A percentile compares a stretch with the other conserved stretches of the same genome.
phyloP scores from a whole-genome alignment of 2,113 vertebrate genomes.

The Cranoglanis bouderius region DNA sequence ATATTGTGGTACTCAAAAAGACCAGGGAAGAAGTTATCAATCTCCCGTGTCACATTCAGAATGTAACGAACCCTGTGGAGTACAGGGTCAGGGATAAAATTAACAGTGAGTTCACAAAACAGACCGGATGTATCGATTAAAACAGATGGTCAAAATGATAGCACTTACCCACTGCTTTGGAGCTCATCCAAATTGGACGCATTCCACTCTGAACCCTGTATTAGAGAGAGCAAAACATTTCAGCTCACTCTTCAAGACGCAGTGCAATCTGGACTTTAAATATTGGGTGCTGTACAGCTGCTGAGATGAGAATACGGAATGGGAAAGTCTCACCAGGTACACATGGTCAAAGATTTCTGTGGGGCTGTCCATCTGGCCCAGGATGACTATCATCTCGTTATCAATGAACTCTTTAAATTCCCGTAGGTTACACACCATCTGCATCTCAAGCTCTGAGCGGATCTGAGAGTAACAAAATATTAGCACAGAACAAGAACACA shows the following conservation, averaged over 20 bases:
- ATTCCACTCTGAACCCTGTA: constrained; percentile 96
- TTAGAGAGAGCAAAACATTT: constrained; percentile 50
- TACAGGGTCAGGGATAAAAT: constrained; percentile 7
- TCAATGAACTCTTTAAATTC: constrained; percentile 99
- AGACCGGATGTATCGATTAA: constrained; percentile 17
- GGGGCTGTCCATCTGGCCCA: constrained; percentile 98
- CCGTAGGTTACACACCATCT: constrained; percentile 95
- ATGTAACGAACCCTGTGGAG: constrained; percentile 86
- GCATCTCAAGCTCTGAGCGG: constrained; percentile 95
- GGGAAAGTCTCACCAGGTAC: constrained; percentile 85
- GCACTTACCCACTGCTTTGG: constrained; percentile 92
- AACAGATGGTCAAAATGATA: not conserved
- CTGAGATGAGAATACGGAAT: not conserved
- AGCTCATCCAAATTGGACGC: constrained; percentile 97
- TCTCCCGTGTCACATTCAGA: constrained; percentile 95
- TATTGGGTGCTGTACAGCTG: not conserved
- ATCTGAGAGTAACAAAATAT: constrained; percentile 75
- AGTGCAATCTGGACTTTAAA: not conserved
- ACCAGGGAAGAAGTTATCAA: constrained; percentile 98
- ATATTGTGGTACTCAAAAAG: constrained; percentile 97
- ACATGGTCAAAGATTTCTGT: constrained; percentile 97
- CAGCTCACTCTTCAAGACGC: not conserved
- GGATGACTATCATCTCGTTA: constrained; percentile 97
- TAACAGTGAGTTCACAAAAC: constrained; percentile 28
- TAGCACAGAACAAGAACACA: not conserved